Conservation (phyloP, 2,888 invertebrate genomes). For the Euphydryas editha region DNA sequence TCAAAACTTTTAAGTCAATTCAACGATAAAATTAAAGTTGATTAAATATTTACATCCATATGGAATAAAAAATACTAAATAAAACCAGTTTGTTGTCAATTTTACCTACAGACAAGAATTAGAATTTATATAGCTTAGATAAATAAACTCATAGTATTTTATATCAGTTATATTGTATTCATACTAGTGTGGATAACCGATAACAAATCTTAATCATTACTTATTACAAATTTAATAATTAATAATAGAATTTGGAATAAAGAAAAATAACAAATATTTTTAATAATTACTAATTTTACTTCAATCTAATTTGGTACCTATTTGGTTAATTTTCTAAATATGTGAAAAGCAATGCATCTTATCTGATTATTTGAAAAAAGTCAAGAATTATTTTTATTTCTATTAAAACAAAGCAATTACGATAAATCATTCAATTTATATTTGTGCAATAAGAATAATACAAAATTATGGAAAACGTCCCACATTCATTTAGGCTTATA, state of each 20-base stretch:
- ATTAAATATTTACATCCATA: too few species aligned
- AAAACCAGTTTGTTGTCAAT: background rate
- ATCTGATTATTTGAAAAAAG: too few species aligned
- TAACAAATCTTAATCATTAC: background rate
- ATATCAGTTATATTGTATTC: background rate
- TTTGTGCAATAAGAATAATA: background rate
- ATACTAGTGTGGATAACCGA: background rate
- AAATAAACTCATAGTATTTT: background rate
- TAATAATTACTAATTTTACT: background rate
- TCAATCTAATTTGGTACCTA: too few species aligned
- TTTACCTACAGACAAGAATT: background rate
- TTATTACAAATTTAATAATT: slow-evolving; percentile 1
- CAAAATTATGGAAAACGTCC: background rate
- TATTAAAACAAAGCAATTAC: background rate
- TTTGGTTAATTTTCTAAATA: too few species aligned
- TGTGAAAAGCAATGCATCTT: too few species aligned
- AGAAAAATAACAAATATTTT: background rate
- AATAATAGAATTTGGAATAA: background rate
- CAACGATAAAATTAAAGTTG: too few species aligned
- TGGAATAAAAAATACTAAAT: too few species aligned
- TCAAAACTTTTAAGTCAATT: too few species aligned
- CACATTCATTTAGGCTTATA: background rate
- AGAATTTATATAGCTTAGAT: background rate
- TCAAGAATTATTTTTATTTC: background rate
- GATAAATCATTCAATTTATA: background rate